Evolutionary conservation across 2,113 vertebrate genomes (phyloP).

Genomic region (Maccullochella peelii): DNA sequence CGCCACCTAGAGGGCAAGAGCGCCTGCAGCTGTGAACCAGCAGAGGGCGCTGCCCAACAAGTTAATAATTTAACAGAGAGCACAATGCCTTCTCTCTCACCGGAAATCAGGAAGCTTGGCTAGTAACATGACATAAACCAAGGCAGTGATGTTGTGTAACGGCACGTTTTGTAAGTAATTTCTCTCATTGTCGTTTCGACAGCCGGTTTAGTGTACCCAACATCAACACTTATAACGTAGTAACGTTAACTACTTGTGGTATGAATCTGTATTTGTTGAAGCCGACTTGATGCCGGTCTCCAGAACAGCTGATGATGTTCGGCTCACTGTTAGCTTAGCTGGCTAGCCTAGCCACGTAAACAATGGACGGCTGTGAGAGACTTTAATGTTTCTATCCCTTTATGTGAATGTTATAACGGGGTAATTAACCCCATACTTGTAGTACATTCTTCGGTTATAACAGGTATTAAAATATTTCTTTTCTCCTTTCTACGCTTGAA

Average conservation of each 20-base stretch:
- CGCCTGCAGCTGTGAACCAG: neutral
- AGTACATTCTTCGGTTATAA: accelerated
- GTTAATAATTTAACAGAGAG: neutral
- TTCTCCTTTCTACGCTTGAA: neutral
- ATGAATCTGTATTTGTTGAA: neutral
- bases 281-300: neutral
- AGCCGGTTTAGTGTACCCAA: neutral
- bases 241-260: neutral
- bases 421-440: accelerated
- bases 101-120: conserved; percentile 41
- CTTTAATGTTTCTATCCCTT: neutral
- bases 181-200: conserved; percentile 12
- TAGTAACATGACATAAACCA: conserved; percentile 32
- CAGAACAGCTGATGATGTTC: conserved; percentile 11
- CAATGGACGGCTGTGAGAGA: conserved; percentile 49
- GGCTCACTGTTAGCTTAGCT: conserved; percentile 64
- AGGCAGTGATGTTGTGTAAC: conserved; percentile 67
- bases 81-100: neutral
- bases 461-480: neutral
- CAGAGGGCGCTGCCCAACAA: conserved; percentile 55
- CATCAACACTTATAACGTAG: neutral
- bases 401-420: accelerated
- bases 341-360: conserved; percentile 72
- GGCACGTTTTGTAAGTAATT: conserved; percentile 64
- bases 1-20: conserved; percentile 60